Evolutionary conservation across 2,888 invertebrate species (phyloP).

Genomic region (Polietes domitor): DNA sequence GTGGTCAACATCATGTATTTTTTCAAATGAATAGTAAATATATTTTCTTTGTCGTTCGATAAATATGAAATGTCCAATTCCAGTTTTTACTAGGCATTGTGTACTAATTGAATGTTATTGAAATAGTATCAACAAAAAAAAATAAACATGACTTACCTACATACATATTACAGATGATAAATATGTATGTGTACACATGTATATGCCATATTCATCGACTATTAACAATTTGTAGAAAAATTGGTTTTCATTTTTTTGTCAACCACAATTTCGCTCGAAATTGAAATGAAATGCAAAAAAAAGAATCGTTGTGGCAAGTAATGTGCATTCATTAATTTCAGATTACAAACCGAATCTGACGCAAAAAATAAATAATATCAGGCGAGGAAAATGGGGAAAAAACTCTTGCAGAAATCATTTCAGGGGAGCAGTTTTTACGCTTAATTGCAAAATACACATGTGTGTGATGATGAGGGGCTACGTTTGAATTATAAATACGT

Average conservation of each 20-base stretch:
- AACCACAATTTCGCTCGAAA: conserved; percentile 21
- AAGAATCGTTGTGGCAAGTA: conserved; percentile 9
- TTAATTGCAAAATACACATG: conserved; percentile 32
- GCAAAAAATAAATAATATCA: background rate
- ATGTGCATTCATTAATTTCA: conserved; percentile 34
- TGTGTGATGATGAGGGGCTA: too few species aligned
- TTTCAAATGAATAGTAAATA: too few species aligned
- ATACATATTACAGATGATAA: too few species aligned
- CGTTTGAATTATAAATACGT: conserved; percentile 31
- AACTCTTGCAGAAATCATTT: conserved; percentile 19
- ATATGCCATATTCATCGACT: conserved; percentile 10
- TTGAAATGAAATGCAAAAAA: conserved; percentile 10
- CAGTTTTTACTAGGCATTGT: too few species aligned
- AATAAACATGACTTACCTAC: too few species aligned
- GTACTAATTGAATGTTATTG: too few species aligned
- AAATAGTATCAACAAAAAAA: too few species aligned
- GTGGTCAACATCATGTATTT: too few species aligned
- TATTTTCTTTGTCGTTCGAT: too few species aligned
- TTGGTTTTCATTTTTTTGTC: background rate
- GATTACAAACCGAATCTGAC: conserved; percentile 15
- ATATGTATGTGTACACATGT: too few species aligned
- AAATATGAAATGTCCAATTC: too few species aligned
- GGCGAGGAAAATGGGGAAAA: background rate
- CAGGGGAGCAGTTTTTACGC: conserved; percentile 12
- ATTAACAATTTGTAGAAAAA: conserved; percentile 11